Conservation (phyloP, 2,888 invertebrate genomes). For the Volucella bombylans region DNA sequence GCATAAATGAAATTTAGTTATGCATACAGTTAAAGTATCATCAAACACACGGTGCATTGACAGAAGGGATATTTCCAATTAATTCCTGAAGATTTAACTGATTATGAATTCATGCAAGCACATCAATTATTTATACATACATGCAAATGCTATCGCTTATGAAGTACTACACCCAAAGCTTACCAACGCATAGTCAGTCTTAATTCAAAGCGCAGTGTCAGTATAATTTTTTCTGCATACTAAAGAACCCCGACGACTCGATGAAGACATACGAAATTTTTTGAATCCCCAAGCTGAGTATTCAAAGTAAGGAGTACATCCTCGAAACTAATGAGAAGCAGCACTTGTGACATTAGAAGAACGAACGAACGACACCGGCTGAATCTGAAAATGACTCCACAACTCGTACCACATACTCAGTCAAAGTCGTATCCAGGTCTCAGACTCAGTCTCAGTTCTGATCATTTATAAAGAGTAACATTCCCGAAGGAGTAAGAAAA, state of each 20-base stretch:
- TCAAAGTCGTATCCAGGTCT: background rate
- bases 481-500: constrained; percentile 58
- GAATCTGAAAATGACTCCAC: constrained; percentile 16
- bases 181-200: background rate
- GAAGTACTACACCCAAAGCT: background rate
- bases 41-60: background rate
- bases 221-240: background rate
- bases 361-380: constrained; percentile 5
- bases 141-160: constrained; percentile 37
- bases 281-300: constrained; percentile 30
- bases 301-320: constrained; percentile 52
- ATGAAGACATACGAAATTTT: constrained; percentile 39
- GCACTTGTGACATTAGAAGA: constrained; percentile 60
- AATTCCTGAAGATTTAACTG: constrained; percentile 43
- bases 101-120: constrained; percentile 56
- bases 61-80: constrained; percentile 48
- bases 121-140: constrained; percentile 52
- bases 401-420: no score
- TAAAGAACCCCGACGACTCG: constrained; percentile 26
- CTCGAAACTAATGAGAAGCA: constrained; percentile 66
- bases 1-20: no score
- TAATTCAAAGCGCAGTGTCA: background rate
- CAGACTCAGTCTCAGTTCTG: constrained; percentile 27
- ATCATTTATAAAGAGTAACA: constrained; percentile 60
- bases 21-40: no score